These are phyloP conservation scores for Pseudotriccus pelzelni DNA, from an alignment of 2,797 vertebrate species.

Conservation along the genomic window DNA sequence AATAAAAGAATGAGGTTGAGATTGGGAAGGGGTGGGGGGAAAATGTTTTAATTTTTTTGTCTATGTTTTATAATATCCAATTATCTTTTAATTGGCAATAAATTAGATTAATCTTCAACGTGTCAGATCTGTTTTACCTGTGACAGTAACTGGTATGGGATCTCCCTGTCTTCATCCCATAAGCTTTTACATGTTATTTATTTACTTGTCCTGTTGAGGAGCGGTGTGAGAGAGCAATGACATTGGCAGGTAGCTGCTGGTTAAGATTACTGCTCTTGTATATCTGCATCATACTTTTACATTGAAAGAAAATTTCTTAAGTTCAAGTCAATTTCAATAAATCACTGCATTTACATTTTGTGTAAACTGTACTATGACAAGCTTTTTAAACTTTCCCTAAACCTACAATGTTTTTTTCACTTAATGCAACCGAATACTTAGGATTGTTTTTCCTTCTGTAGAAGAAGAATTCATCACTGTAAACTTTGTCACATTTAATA, in stretches of 20 bases:
- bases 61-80: background rate
- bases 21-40: background rate
- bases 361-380: background rate
- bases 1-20: background rate
- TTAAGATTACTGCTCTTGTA: background rate
- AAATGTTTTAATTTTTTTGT: background rate
- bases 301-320: background rate
- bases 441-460: background rate
- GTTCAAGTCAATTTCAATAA: background rate
- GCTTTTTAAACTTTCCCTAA: background rate
- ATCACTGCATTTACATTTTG: background rate
- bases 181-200: background rate
- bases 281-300: background rate
- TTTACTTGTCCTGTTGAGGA: background rate
- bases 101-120: background rate
- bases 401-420: background rate
- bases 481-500: background rate
- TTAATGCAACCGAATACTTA: background rate
- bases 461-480: background rate
- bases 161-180: background rate
- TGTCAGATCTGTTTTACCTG: background rate
- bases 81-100: background rate
- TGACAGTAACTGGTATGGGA: background rate
- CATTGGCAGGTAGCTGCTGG: background rate
- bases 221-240: background rate